Conservation (phyloP, 2,888 invertebrate genomes). For the Holacanthella duospinosa region DNA sequence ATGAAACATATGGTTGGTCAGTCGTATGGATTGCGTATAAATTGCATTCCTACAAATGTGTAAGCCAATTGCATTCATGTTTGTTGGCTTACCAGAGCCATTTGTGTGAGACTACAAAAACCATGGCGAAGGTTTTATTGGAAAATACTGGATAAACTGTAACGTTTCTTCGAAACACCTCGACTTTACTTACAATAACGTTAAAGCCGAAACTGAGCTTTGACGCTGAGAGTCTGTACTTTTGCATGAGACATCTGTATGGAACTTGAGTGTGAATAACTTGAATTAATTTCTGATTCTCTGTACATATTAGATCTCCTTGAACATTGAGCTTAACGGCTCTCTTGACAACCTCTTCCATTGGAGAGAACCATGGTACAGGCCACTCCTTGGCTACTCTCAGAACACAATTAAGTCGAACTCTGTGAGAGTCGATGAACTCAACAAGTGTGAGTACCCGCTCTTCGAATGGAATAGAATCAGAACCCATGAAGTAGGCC, state of each 20-base stretch:
- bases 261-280: slow-evolving; percentile 29
- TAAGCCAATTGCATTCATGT: no score
- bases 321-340: slow-evolving; percentile 6
- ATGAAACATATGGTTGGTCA: no score
- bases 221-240: slow-evolving; percentile 22
- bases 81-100: no score
- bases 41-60: no score
- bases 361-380: slow-evolving; percentile 29
- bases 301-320: slow-evolving; percentile 8
- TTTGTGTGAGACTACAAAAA: no score
- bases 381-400: slow-evolving; percentile 32
- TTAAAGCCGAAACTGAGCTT: slow-evolving; percentile 7
- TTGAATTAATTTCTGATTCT: slow-evolving; percentile 18
- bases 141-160: neutral
- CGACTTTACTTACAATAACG: slow-evolving; percentile 12
- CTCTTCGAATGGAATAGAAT: slow-evolving; percentile 34
- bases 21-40: no score
- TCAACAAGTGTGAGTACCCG: slow-evolving; percentile 25
- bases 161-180: no score
- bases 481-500: slow-evolving; percentile 21
- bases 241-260: slow-evolving; percentile 29
- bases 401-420: slow-evolving; percentile 18
- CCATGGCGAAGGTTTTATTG: no score
- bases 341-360: slow-evolving; percentile 21
- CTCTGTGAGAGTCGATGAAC: slow-evolving; percentile 14